phyloP scores from a whole-genome alignment of 2,888 invertebrate genomes.

The Leptothorax acervorum region DNA sequence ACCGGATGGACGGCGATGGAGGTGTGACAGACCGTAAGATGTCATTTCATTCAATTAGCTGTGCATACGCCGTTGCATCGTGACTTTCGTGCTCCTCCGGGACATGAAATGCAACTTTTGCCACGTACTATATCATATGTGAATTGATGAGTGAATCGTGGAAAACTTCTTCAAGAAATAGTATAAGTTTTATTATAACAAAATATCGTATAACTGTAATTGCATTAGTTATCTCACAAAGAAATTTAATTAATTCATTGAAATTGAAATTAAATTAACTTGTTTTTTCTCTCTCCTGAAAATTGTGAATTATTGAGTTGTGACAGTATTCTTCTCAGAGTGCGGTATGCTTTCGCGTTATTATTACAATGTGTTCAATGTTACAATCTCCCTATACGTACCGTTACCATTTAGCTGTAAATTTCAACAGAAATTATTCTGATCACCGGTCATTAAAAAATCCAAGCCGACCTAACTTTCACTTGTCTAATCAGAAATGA shows the following conservation, averaged over 20 bases:
- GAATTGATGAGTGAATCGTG: no score
- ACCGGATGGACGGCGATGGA: slow-evolving; percentile 55
- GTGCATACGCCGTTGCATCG: slow-evolving; percentile 23
- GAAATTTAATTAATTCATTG: no score
- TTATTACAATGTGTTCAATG: background rate
- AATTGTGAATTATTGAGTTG: no score
- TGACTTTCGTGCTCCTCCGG: background rate
- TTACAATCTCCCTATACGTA: no score
- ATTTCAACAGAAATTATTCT: background rate
- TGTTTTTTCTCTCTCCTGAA: no score
- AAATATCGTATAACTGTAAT: no score
- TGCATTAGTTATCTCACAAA: no score
- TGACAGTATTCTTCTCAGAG: no score
- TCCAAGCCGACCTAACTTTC: background rate
- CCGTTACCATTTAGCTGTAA: background rate
- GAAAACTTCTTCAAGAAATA: no score
- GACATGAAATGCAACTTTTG: background rate
- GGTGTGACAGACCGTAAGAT: slow-evolving; percentile 65
- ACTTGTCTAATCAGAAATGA: background rate
- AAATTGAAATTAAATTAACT: no score
- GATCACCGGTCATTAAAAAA: background rate
- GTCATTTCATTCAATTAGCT: slow-evolving; percentile 61
- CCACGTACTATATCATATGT: background rate
- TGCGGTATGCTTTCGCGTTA: background rate
- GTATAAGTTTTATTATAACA: no score